phyloP scores from a whole-genome alignment of 2,797 vertebrate species.

The Babyrousa celebensis region DNA sequence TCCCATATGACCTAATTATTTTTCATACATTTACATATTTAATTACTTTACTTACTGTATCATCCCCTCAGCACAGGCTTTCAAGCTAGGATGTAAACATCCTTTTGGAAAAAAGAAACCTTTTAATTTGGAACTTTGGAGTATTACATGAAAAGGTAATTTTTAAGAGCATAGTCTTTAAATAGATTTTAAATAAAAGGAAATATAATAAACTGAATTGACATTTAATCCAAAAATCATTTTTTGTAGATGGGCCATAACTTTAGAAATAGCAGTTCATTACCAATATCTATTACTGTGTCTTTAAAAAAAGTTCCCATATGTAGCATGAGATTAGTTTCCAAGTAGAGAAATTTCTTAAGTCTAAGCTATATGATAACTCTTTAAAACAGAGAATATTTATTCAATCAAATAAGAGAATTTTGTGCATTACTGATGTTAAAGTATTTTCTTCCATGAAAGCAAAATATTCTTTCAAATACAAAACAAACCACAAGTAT shows the following conservation, averaged over 20 bases:
- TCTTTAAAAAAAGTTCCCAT: not conserved
- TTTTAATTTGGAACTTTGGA: not conserved
- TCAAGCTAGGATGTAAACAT: slow-evolving; percentile 24
- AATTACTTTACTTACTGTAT: not conserved
- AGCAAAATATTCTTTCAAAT: not conserved
- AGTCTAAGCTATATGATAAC: not conserved
- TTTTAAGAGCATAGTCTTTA: not conserved
- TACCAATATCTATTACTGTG: not conserved
- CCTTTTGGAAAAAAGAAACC: not conserved
- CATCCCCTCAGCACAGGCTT: not conserved
- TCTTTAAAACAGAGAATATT: slow-evolving; percentile 27
- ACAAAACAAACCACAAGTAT: not conserved
- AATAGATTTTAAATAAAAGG: slow-evolving; percentile 52
- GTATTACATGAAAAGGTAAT: not conserved
- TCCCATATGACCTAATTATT: not conserved
- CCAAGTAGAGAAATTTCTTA: slow-evolving; percentile 24
- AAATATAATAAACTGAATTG: slow-evolving; percentile 18
- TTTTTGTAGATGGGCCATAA: slow-evolving; percentile 3
- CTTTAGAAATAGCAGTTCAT: not conserved
- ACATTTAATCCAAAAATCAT: slow-evolving; percentile 46
- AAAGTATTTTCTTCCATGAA: not conserved
- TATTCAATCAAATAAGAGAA: not conserved
- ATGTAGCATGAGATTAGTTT: not conserved
- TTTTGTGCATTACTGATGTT: not conserved
- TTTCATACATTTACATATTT: not conserved